These are phyloP conservation scores for Chionoecetes opilio DNA, from an alignment of 1,140 invertebrate genomes.

Conservation along the genomic window DNA sequence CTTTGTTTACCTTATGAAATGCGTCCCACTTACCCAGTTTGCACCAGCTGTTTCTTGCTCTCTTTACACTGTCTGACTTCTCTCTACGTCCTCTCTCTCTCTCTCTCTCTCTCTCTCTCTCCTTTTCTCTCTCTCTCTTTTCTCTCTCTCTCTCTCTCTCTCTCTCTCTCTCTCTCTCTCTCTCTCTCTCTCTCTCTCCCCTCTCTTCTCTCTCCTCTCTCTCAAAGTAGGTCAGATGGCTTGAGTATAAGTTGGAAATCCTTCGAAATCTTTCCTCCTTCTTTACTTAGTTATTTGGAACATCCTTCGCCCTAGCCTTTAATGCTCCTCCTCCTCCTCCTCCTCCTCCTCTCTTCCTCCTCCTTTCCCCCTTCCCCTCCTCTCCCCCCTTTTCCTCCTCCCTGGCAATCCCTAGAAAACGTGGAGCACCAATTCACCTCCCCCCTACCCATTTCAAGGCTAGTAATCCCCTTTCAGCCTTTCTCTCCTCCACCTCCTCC, in stretches of 20 bases:
- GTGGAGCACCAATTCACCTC: not conserved
- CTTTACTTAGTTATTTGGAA: not conserved
- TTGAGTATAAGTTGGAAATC: not conserved
- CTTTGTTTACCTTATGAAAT: no score
- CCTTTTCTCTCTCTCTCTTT: not conserved
- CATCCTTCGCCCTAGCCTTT: not conserved
- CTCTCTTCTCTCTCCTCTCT: constrained; percentile 49
- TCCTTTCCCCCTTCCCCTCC: not conserved
- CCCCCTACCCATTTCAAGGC: not conserved
- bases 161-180: constrained; percentile 41
- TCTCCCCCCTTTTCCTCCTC: not conserved
- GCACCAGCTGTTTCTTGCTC: no score
- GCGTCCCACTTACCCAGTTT: no score
- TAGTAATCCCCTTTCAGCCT: not conserved
- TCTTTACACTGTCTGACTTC: not conserved
- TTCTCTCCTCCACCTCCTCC: no score
- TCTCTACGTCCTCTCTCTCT: constrained; percentile 3
- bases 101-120: not conserved
- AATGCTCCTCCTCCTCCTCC: not conserved
- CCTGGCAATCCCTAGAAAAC: not conserved
- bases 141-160: constrained; percentile 38
- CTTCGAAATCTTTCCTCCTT: not conserved
- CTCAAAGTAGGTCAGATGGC: not conserved
- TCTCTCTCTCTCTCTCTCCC: constrained; percentile 44
- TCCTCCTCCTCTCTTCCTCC: not conserved